Evolutionary conservation across 2,797 vertebrate species (phyloP).

Genomic region (Propithecus deckenii): DNA sequence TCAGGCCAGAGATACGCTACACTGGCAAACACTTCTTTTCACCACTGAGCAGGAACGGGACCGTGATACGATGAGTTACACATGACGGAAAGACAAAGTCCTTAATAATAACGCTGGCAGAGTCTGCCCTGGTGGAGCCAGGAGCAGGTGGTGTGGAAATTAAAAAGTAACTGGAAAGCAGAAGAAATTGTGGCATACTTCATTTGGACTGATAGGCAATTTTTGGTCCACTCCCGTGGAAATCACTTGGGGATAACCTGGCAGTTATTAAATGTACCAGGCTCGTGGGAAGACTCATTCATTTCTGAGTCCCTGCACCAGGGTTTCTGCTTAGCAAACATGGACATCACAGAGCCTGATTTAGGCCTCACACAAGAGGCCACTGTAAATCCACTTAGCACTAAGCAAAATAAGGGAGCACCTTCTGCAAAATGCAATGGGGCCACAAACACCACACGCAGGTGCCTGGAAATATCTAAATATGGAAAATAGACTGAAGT

Average conservation of each 20-base stretch:
- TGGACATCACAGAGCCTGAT: conserved; percentile 41
- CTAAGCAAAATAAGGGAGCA: not conserved
- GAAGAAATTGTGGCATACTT: conserved; percentile 35
- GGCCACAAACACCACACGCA: not conserved
- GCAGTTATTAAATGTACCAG: conserved; percentile 33
- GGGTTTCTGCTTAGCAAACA: conserved; percentile 42
- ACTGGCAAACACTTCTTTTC: not conserved
- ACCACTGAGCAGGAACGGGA: not conserved
- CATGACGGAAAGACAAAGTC: conserved; percentile 41
- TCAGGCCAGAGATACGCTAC: not conserved
- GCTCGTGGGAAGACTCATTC: conserved; percentile 52
- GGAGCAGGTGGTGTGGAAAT: conserved; percentile 65
- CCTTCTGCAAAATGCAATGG: not conserved
- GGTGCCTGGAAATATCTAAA: conserved; percentile 30
- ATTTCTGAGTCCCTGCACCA: conserved; percentile 2
- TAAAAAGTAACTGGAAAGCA: conserved; percentile 73
- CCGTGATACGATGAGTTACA: not conserved
- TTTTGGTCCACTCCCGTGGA: conserved; percentile 29
- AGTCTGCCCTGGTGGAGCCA: not conserved
- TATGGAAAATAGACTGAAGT: not conserved
- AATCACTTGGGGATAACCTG: conserved; percentile 54
- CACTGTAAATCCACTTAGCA: not conserved
- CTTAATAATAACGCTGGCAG: conserved; percentile 8
- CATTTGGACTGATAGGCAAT: conserved; percentile 51
- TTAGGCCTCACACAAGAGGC: conserved; percentile 40